A percentile compares a stretch with the other conserved stretches of the same genome.
Evolutionary conservation across 2,113 vertebrate species (phyloP).

Genomic region (Anas platyrhynchos): DNA sequence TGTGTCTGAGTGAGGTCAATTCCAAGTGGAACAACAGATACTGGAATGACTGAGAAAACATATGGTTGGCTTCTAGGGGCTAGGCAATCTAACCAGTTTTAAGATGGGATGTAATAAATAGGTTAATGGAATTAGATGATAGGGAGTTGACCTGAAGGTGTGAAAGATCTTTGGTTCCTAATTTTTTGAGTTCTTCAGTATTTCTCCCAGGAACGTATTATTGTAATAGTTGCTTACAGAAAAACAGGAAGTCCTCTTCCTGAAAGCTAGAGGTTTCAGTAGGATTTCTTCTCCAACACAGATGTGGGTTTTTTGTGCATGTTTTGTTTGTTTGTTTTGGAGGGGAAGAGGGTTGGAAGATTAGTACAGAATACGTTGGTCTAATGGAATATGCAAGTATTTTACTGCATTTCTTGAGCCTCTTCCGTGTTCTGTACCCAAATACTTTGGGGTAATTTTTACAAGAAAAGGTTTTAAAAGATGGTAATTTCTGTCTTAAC

Average conservation of each 20-base stretch:
- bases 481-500: background rate
- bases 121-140: background rate
- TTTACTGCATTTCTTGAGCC: background rate
- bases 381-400: background rate
- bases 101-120: background rate
- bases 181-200: background rate
- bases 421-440: background rate
- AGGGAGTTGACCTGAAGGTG: fast-evolving
- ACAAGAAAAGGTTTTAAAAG: background rate
- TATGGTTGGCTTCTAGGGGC: background rate
- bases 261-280: background rate
- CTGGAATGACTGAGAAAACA: background rate
- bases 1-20: background rate
- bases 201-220: background rate
- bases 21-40: background rate
- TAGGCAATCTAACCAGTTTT: background rate
- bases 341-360: background rate
- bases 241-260: background rate
- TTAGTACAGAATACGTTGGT: background rate
- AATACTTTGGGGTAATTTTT: background rate
- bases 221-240: background rate
- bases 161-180: background rate
- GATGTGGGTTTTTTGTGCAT: background rate
- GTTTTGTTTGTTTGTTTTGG: background rate
- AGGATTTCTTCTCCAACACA: background rate